Conservation (phyloP, 2,888 invertebrate species). For the Drosophila kokeensis region DNA sequence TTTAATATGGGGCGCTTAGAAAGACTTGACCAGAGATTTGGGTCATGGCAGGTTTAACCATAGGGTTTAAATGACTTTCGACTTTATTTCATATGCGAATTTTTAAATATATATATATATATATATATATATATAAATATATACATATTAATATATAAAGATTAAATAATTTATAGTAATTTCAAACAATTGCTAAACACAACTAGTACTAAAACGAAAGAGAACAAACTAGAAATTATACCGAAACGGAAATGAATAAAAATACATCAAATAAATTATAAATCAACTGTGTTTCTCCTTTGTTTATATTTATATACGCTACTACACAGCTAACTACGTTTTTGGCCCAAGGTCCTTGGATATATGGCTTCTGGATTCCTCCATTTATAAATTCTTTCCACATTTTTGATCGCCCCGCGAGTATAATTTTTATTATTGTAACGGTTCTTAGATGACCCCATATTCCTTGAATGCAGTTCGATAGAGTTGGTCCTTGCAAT, state of each 20-base stretch:
- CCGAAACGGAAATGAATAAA: slow-evolving; percentile 82
- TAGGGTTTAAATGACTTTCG: slow-evolving; percentile 70
- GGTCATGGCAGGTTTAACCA: slow-evolving; percentile 38
- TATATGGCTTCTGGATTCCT: background rate
- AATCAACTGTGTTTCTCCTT: background rate
- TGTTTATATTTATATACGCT: background rate
- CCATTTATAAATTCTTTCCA: background rate
- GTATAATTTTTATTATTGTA: too few species aligned
- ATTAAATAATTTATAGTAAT: slow-evolving; percentile 80
- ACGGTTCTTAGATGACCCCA: background rate
- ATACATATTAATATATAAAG: slow-evolving; percentile 67
- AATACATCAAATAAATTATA: slow-evolving; percentile 74
- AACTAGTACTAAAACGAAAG: slow-evolving; percentile 79
- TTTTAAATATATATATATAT: slow-evolving; percentile 71
- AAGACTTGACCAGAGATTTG: slow-evolving; percentile 21
- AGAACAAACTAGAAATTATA: slow-evolving; percentile 83
- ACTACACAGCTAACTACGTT: background rate
- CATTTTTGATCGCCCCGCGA: background rate
- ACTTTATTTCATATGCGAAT: slow-evolving; percentile 81
- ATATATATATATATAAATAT: slow-evolving; percentile 56
- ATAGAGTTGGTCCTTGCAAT: too few species aligned
- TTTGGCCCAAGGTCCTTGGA: background rate
- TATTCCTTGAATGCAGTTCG: background rate
- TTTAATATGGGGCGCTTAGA: slow-evolving; percentile 29
- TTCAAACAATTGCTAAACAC: slow-evolving; percentile 74